Percentiles rank a stretch among this genome's conserved stretches.
phyloP scores from a whole-genome alignment of 2,888 invertebrate species.

The Leucophora obtusa region DNA sequence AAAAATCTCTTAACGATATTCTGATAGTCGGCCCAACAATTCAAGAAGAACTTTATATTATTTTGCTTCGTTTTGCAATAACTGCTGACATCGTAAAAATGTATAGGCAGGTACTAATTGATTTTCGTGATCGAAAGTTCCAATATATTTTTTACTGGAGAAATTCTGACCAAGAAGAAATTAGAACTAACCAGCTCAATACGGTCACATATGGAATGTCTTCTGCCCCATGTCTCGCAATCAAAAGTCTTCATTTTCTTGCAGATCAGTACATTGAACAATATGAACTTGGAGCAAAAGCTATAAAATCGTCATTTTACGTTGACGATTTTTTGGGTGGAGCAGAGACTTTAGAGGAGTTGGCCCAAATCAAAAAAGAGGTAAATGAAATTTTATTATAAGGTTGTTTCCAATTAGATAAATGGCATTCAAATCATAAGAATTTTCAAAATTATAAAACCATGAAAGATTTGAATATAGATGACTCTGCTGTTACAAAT shows the following conservation, averaged over 20 bases:
- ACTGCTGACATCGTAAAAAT: conserved; percentile 59
- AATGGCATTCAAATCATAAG: too few relatives aligned
- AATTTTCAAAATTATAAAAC: too few relatives aligned
- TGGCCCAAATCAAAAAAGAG: too few relatives aligned
- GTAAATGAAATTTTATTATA: too few relatives aligned
- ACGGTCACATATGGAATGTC: conserved; percentile 58
- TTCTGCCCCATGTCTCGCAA: conserved; percentile 48
- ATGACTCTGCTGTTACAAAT: too few relatives aligned
- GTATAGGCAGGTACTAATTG: too few relatives aligned
- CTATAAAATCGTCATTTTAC: conserved; percentile 24
- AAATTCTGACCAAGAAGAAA: conserved; percentile 13
- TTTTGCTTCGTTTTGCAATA: conserved; percentile 48
- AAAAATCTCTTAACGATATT: too few relatives aligned
- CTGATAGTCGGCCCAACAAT: too few relatives aligned
- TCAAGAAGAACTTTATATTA: too few relatives aligned
- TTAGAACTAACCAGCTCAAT: conserved; percentile 53
- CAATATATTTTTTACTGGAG: conserved; percentile 60
- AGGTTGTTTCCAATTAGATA: too few relatives aligned
- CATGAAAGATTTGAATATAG: too few relatives aligned
- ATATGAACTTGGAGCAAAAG: conserved; percentile 39
- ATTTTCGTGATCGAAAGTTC: conserved; percentile 40
- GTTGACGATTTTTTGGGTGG: conserved; percentile 24
- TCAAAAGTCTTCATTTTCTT: conserved; percentile 39
- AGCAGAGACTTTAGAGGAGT: conserved; percentile 16
- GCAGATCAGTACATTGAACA: too few relatives aligned